Evolutionary conservation across 2,888 invertebrate species (phyloP).

Genomic region (Iselma pallidipennis): DNA sequence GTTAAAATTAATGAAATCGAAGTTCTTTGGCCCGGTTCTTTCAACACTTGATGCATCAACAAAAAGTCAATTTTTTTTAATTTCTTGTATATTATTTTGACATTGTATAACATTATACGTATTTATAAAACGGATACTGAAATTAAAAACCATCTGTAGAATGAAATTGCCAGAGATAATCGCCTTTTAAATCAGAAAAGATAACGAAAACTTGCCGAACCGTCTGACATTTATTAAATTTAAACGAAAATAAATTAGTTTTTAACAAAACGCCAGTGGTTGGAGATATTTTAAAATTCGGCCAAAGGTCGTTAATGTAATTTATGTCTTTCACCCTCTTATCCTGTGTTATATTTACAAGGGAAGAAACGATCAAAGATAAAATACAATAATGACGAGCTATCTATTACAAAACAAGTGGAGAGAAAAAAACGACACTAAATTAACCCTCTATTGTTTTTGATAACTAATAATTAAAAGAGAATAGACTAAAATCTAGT

Average conservation of each 20-base stretch:
- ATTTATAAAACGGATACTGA: background rate
- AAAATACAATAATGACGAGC: conserved; percentile 20
- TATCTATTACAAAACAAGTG: conserved; percentile 29
- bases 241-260: conserved; percentile 30
- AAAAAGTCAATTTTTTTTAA: conserved; percentile 5
- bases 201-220: conserved; percentile 23
- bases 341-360: conserved; percentile 20
- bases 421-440: conserved; percentile 24
- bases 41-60: background rate
- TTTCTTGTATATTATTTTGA: background rate
- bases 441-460: conserved; percentile 15
- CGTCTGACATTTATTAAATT: conserved; percentile 28
- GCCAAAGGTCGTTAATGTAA: conserved; percentile 30
- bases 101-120: background rate
- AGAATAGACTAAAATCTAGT: conserved; percentile 6
- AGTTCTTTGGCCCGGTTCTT: background rate
- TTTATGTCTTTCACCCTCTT: conserved; percentile 29
- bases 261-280: conserved; percentile 25
- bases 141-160: conserved; percentile 16
- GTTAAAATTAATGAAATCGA: background rate
- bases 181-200: conserved; percentile 18
- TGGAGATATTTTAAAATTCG: conserved; percentile 33
- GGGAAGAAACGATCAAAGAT: conserved; percentile 13
- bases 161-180: conserved; percentile 21
- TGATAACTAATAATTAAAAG: conserved; percentile 4